Percentiles rank a stretch among this genome's conserved stretches.
phyloP scores from a whole-genome alignment of 2,113 vertebrate genomes.

The Datnioides undecimradiatus region DNA sequence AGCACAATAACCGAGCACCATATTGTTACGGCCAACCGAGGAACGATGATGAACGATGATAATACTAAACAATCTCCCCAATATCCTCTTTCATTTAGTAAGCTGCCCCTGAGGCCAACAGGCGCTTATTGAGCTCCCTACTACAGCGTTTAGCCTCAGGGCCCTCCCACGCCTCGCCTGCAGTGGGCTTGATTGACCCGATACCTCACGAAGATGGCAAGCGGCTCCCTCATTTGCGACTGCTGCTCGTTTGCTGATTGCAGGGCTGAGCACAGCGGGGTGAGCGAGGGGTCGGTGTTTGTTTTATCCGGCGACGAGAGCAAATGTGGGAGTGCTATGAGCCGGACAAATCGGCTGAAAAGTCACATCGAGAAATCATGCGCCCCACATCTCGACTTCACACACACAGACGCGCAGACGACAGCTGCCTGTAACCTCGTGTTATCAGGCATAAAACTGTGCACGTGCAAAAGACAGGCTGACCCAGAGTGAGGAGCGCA shows the following conservation, averaged over 20 bases:
- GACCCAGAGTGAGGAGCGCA: slow-evolving; percentile 13
- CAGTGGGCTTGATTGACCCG: slow-evolving; percentile 46
- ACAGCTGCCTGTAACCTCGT: slow-evolving; percentile 2
- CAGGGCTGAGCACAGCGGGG: not conserved
- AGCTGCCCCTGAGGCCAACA: slow-evolving; percentile 51
- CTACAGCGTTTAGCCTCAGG: slow-evolving; percentile 43
- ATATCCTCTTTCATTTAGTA: slow-evolving; percentile 70
- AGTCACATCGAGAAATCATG: slow-evolving; percentile 4
- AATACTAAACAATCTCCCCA: slow-evolving; percentile 62
- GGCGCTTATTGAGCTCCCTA: slow-evolving; percentile 41
- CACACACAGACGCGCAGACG: slow-evolving; percentile 4
- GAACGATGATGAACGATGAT: slow-evolving; percentile 58
- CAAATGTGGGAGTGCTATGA: not conserved
- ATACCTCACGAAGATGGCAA: slow-evolving; percentile 39
- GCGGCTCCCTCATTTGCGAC: slow-evolving; percentile 28
- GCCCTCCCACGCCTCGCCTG: slow-evolving; percentile 6
- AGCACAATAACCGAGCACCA: slow-evolving; percentile 37
- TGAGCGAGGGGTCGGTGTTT: slow-evolving; percentile 5
- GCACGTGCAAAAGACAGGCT: slow-evolving; percentile 19
- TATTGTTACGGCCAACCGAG: slow-evolving; percentile 32
- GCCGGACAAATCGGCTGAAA: slow-evolving; percentile 21
- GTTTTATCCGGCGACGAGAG: slow-evolving; percentile 18
- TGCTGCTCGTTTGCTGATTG: slow-evolving; percentile 38
- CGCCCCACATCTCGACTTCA: slow-evolving; percentile 3
- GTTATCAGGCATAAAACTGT: slow-evolving; percentile 25